Base-by-base conservation (phyloP, 2,113 vertebrate species). In the Bubalus kerabau region DNA sequence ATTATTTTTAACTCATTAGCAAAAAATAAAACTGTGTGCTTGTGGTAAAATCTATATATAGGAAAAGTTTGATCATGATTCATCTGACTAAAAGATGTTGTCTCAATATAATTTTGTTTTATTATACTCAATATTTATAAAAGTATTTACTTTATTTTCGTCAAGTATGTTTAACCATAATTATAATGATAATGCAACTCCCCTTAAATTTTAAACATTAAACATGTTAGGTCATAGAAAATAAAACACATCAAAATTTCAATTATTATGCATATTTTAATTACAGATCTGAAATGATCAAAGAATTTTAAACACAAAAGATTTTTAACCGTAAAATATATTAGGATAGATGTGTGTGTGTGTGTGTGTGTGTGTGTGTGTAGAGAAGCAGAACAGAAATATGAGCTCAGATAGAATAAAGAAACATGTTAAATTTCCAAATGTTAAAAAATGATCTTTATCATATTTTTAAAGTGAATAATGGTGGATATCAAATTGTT, bases 1-100 rank as follows among this genome's bases (percentile, higher is more conserved):
- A 30, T 90, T 92, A 83, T 64, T 95, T 96, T 90, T 74, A 92
- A 88, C 57, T 87, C 57, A 84, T 90, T 91, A 80, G 57, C 74
- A 84, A 90, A 87, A 81, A 86, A 54, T 67, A 88, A 57, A 94
- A 57, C 71, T 80, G 43, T 57, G 9, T 30, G 5, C 24, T 60
- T 19, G 16, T 36, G 26, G 32, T 6, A 48, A 74, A 83, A 92
- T 40, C 43, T 56, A 23, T 36, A 54, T 19, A 43, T 17, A 91
- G 17, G 30, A 54, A 76, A 87, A 59, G 30, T 87, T 30, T 82
- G 46, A 60, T 78, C 24, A 50, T 17, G 10, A 78, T 52, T 87
- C 6, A 57, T 62, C 48, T 78, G 48, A 59, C 12, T 64, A 82
- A 36, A 15, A 87, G 28, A 88, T 40, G 30, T 32, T 59, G 23